phyloP scores from a whole-genome alignment of 2,113 vertebrate species.

The Chionis minor region DNA sequence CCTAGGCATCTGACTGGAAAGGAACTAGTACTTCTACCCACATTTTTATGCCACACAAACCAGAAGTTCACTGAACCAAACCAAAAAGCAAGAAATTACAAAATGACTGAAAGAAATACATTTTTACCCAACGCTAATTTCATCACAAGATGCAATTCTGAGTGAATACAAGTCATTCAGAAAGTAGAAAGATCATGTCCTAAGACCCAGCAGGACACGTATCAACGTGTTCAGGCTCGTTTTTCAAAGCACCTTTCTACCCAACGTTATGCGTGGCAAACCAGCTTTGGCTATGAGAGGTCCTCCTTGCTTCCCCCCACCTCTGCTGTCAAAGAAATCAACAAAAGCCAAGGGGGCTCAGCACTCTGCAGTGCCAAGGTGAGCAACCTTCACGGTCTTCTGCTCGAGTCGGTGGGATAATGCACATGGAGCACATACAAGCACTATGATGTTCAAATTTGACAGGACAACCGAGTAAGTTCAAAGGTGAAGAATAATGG shows the following conservation, averaged over 20 bases:
- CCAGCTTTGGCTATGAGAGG: rapidly evolving
- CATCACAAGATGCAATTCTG: background rate
- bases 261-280: rapidly evolving
- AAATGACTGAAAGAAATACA: background rate
- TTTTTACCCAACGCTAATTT: background rate
- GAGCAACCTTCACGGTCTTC: background rate
- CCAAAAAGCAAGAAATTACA: background rate
- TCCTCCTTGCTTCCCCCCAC: background rate
- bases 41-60: background rate
- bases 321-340: background rate
- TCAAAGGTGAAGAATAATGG: background rate
- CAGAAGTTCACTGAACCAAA: background rate
- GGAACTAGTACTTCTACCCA: background rate
- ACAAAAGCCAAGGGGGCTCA: background rate
- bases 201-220: background rate
- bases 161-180: background rate
- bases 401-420: background rate
- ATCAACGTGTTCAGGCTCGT: background rate
- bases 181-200: background rate
- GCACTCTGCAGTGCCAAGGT: background rate
- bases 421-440: background rate
- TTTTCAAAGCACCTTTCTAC: background rate
- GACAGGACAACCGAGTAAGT: background rate
- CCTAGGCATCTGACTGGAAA: background rate
- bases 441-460: background rate